Conservation (phyloP, 1,140 invertebrate species). For the Caenorhabditis inopinata region DNA sequence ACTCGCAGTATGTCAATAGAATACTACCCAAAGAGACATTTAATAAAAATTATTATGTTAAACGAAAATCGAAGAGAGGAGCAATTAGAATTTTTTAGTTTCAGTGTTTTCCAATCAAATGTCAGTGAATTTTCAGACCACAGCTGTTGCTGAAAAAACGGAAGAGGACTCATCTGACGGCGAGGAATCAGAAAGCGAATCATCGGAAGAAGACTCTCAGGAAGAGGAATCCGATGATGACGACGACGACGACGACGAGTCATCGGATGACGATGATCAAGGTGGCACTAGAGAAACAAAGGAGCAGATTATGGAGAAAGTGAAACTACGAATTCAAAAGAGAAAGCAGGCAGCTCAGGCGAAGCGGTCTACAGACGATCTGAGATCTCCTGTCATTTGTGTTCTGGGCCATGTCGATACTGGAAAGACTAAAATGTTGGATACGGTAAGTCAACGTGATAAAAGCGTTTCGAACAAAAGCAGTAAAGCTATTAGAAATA, state of each 20-base stretch:
- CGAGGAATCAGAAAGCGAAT: too few species aligned
- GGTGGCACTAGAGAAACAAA: slow-evolving; percentile 4
- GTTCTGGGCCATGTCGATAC: slow-evolving; percentile 99
- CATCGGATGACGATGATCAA: slow-evolving; percentile 43
- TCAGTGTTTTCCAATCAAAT: too few species aligned
- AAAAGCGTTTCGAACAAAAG: slow-evolving; percentile 10
- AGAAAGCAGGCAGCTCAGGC: slow-evolving; percentile 75
- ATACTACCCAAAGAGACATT: too few species aligned
- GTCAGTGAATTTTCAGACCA: too few species aligned
- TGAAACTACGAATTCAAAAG: slow-evolving; percentile 68
- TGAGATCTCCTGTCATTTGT: slow-evolving; percentile 93
- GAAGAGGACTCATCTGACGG: background rate
- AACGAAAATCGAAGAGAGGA: too few species aligned
- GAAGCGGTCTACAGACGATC: slow-evolving; percentile 73
- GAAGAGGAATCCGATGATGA: background rate
- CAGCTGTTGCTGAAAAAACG: background rate
- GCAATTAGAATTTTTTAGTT: too few species aligned
- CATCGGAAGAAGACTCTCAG: slow-evolving; percentile 9
- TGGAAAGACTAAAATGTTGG: slow-evolving; percentile 98
- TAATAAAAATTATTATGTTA: too few species aligned
- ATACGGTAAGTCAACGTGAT: slow-evolving; percentile 76
- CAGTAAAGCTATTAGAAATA: too few species aligned
- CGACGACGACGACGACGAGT: slow-evolving; percentile 34
- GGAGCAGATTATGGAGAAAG: slow-evolving; percentile 48
- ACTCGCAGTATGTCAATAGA: too few species aligned